Conservation (phyloP, 2,888 invertebrate species). For the Muschampia plurimacula region DNA sequence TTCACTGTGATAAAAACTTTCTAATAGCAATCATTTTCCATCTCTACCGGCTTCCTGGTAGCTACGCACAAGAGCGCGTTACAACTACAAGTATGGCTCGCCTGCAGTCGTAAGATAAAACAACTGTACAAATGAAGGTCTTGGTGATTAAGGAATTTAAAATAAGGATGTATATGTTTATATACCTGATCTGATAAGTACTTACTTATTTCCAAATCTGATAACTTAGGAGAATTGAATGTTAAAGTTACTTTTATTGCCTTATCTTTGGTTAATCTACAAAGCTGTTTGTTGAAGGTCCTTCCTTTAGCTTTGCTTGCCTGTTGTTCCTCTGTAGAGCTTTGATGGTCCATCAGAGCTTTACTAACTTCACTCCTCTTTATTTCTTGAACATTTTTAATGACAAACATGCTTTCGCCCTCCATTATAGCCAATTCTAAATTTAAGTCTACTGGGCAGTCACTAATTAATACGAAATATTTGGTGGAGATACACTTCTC, state of each 20-base stretch:
- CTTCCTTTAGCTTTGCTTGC: slow-evolving; percentile 59
- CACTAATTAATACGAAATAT: slow-evolving; percentile 71
- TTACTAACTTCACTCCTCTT: slow-evolving; percentile 71
- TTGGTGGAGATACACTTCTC: slow-evolving; percentile 61
- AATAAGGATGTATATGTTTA: too few relatives aligned
- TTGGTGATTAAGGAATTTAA: too few relatives aligned
- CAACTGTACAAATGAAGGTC: too few relatives aligned
- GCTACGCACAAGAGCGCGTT: too few relatives aligned
- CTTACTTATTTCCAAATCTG: slow-evolving; percentile 63
- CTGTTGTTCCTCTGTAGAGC: slow-evolving; percentile 55
- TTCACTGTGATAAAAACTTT: too few relatives aligned
- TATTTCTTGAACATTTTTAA: slow-evolving; percentile 73
- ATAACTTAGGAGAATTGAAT: slow-evolving; percentile 67
- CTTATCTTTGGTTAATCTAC: slow-evolving; percentile 68
- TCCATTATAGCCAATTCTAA: slow-evolving; percentile 65
- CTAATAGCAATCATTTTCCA: too few relatives aligned
- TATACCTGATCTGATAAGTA: slow-evolving; percentile 20
- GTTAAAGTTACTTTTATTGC: slow-evolving; percentile 70
- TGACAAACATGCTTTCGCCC: slow-evolving; percentile 64
- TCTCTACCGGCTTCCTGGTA: too few relatives aligned
- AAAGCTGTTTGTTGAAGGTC: slow-evolving; percentile 66
- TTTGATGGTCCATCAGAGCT: slow-evolving; percentile 63
- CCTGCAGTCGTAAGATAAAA: too few relatives aligned
- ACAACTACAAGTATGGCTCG: too few relatives aligned
- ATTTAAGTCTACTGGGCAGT: slow-evolving; percentile 70